Conservation (phyloP, 2,797 vertebrate species). For the Hydrolagus colliei region DNA sequence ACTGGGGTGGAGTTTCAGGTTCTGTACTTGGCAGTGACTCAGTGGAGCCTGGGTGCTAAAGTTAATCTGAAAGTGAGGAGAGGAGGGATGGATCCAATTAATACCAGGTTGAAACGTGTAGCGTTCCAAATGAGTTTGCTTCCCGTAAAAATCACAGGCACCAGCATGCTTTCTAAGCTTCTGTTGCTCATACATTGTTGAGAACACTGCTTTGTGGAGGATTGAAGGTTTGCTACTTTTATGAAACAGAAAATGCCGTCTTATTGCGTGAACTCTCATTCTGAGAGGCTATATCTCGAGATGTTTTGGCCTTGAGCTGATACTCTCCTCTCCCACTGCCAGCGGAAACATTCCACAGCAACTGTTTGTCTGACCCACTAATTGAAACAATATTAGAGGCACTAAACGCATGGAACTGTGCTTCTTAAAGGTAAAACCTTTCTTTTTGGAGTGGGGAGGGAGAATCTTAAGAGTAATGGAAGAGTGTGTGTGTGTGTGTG, state of each 20-base stretch:
- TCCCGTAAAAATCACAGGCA: not conserved
- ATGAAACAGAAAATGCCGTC: not conserved
- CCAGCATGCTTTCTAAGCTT: not conserved
- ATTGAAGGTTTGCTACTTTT: not conserved
- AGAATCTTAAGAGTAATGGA: constrained; percentile 36
- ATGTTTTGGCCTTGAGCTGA: constrained; percentile 39
- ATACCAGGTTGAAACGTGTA: not conserved
- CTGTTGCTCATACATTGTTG: not conserved
- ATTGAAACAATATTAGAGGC: constrained; percentile 36
- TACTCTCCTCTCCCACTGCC: constrained; percentile 38
- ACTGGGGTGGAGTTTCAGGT: too few relatives aligned
- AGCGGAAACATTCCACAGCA: constrained; percentile 44
- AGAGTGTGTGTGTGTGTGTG: not conserved
- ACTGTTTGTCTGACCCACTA: constrained; percentile 39
- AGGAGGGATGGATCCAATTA: too few relatives aligned
- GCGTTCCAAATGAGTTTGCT: not conserved
- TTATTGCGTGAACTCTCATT: constrained; percentile 8
- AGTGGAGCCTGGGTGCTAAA: too few relatives aligned
- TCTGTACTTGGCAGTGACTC: too few relatives aligned
- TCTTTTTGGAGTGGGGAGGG: constrained; percentile 22
- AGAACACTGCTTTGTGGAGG: too few relatives aligned
- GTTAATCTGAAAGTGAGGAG: too few relatives aligned
- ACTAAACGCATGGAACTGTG: constrained; percentile 36
- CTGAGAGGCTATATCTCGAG: not conserved
- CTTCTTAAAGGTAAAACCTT: constrained; percentile 39